phyloP scores from a whole-genome alignment of 2,888 invertebrate species.

The Scrobipalpa costella region DNA sequence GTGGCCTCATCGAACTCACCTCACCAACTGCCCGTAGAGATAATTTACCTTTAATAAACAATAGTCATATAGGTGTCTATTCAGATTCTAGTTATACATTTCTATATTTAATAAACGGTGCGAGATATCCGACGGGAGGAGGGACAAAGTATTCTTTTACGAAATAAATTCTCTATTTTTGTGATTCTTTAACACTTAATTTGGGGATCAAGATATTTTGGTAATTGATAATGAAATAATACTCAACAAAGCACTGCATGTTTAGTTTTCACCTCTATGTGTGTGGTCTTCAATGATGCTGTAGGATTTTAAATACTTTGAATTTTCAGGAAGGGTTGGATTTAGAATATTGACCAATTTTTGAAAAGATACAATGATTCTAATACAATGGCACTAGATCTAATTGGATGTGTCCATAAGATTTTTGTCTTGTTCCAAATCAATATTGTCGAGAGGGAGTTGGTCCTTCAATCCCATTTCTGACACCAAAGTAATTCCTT shows the following conservation, averaged over 20 bases:
- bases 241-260: slow-evolving; percentile 47
- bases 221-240: slow-evolving; percentile 28
- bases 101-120: slow-evolving; percentile 29
- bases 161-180: slow-evolving; percentile 15
- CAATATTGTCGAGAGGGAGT: no score
- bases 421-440: no score
- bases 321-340: not conserved
- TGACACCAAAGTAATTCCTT: no score
- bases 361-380: no score
- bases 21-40: slow-evolving; percentile 47
- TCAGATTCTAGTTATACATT: slow-evolving; percentile 30
- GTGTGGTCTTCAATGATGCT: slow-evolving; percentile 57
- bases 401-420: not conserved
- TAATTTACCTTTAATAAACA: slow-evolving; percentile 37
- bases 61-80: slow-evolving; percentile 37
- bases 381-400: not conserved
- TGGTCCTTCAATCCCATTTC: no score
- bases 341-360: not conserved
- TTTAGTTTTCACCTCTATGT: slow-evolving; percentile 49
- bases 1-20: slow-evolving; percentile 53
- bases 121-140: slow-evolving; percentile 29
- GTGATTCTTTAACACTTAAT: slow-evolving; percentile 26
- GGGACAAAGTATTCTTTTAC: slow-evolving; percentile 20
- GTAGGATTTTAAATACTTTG: not conserved
- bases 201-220: slow-evolving; percentile 27